These are phyloP conservation scores for Dromas ardeola DNA, from an alignment of 2,113 vertebrate species.

Conservation along the genomic window DNA sequence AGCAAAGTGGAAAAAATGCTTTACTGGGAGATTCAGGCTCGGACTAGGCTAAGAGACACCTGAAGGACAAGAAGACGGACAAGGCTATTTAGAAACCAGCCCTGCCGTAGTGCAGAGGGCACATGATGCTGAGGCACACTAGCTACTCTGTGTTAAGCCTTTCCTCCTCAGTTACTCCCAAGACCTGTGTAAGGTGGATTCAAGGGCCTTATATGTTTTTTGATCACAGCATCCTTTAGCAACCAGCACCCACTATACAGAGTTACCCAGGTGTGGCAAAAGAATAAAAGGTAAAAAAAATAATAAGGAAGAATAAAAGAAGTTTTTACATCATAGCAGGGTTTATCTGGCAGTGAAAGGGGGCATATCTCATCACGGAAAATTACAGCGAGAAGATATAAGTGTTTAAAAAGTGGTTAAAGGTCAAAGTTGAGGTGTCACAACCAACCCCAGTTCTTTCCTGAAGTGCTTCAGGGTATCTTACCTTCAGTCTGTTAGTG, in stretches of 20 bases:
- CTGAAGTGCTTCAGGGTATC: neutral
- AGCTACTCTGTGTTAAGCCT: neutral
- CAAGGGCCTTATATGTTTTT: neutral
- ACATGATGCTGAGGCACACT: neutral
- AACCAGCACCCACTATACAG: neutral
- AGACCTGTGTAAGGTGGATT: neutral
- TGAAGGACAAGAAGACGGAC: neutral
- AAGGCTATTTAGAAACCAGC: neutral
- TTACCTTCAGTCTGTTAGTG: neutral
- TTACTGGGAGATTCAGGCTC: neutral
- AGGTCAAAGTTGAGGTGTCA: neutral
- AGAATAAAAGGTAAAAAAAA: neutral
- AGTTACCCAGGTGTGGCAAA: fast-evolving
- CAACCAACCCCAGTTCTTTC: neutral
- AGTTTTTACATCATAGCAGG: neutral
- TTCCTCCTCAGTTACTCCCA: neutral
- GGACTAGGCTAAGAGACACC: neutral
- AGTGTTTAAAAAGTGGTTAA: neutral
- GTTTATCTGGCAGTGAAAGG: neutral
- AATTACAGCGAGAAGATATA: neutral
- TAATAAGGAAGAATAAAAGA: neutral
- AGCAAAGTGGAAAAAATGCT: neutral
- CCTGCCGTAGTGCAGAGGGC: neutral
- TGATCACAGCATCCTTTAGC: neutral
- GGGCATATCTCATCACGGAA: neutral